A percentile compares a stretch with the other conserved stretches of the same genome.
Evolutionary conservation across 2,113 vertebrate genomes (phyloP).

Genomic region (Asarcornis scutulata): DNA sequence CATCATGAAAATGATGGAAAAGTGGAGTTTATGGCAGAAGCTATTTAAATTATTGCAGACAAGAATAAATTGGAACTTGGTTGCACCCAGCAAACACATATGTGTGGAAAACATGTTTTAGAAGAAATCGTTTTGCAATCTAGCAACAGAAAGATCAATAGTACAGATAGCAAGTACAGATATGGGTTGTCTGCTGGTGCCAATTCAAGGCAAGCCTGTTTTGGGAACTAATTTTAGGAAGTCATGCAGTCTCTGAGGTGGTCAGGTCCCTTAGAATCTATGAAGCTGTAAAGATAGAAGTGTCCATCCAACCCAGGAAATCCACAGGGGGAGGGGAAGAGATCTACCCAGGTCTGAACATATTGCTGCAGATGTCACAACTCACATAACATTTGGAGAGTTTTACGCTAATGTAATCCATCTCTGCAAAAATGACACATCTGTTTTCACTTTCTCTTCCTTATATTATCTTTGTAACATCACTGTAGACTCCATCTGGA

Average conservation of each 20-base stretch:
- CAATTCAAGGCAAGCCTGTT: not conserved
- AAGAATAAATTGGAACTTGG: not conserved
- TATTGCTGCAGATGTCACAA: constrained; percentile 54
- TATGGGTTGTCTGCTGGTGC: not conserved
- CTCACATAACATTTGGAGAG: constrained; percentile 44
- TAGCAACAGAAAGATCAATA: not conserved
- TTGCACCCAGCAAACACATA: not conserved
- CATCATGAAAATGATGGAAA: not conserved
- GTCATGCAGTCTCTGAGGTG: not conserved
- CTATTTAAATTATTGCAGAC: not conserved
- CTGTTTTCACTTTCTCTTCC: constrained; percentile 65
- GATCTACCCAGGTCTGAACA: not conserved
- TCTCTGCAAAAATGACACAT: constrained; percentile 54
- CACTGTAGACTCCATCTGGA: constrained; percentile 63
- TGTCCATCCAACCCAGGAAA: not conserved
- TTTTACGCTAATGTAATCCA: constrained; percentile 56
- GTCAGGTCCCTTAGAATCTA: not conserved
- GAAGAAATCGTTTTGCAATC: not conserved
- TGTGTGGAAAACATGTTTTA: not conserved
- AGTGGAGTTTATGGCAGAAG: not conserved
- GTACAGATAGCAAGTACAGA: not conserved
- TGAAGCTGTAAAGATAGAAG: not conserved
- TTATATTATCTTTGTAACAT: constrained; percentile 65
- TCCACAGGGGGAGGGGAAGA: not conserved
- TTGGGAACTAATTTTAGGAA: not conserved